Base-by-base conservation (phyloP, 1,140 invertebrate species). In the Panulirus ornatus region DNA sequence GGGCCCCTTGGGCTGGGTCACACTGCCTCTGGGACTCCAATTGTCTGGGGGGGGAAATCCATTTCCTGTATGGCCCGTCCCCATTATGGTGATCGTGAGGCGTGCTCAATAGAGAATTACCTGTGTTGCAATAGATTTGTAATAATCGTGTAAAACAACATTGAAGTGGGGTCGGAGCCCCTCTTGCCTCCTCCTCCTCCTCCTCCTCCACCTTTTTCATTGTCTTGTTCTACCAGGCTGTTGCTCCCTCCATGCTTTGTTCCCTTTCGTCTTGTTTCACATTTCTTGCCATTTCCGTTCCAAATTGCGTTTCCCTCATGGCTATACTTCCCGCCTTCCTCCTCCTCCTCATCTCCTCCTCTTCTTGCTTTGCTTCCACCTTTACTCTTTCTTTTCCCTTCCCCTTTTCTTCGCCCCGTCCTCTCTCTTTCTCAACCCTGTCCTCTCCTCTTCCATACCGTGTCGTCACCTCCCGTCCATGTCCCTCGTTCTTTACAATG, bases 21-120 rank as follows among this genome's bases (percentile, higher is more conserved):
- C n/a, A 6, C 73, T 19, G 47, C 38, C 51, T 44, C 63, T 47
- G 84, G 51, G 71, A 51, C 38, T 36, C 40, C 84, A 86, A 78
- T 86, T 86, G 84, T 86, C 71, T 47, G 83, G 27, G 38, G 58
- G 19, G 76, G 54, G 38, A 58, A 86, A 86, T 86, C 73, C 36
- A 76, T 86, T 86, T 86, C 84, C 84, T 58, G 84, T 78, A 54
- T 86, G 58, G 47, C n/a, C 84, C 70, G 34, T 40, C 73, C 51
- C 78, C 84, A 86, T 86, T 86, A 86, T 86, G 73, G 36, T 63
- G 82, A 84, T 84, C 58, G 82, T 66, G 82, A 66, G 58, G 73
- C 36, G 47, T 42, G 34, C 30, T 78, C 84, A 63, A 86, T 78
- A 42, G 73, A 34, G 44, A 86, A 86, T 86, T 86, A 86, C 44